Base-by-base conservation (phyloP, 2,113 vertebrate species). In the Periophthalmus modestus region DNA sequence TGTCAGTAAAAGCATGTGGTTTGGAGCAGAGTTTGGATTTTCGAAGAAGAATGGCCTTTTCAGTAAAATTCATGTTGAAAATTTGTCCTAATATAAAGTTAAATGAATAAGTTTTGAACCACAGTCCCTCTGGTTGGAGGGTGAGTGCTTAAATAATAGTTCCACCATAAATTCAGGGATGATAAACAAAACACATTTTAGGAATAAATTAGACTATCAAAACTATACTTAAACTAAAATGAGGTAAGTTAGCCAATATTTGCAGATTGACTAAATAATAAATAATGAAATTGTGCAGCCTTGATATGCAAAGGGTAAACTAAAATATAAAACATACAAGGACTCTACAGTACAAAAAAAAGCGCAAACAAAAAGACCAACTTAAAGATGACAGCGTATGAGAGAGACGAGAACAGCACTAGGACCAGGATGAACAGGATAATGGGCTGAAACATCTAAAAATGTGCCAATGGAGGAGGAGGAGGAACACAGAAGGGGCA, bases 401-500 rank as follows among this genome's bases (percentile, higher is more conserved):
- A 96, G 85, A 96, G 93, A 88, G 94, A 96, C 82, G 94, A 95
- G 92, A 96, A 96, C 82, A 96, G 93, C 92, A 95, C 92, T 72
- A 94, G 94, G 89, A 95, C 92, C 94, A 96, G 92, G 88, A 95
- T 94, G 95, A 96, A 95, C 94, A 95, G 94, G 94, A 96, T 89
- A 89, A 95, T 93, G 94, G 94, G 95, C 93, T 94, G 96, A 95
- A 95, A 96, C 93, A 95, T 95, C 95, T 95, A 5, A 5, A 18
- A 16, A 7, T 55, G 52, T 4, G 7, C 39, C 39, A 10, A 43
- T 43, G 39, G 39, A 43, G 39, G 39, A 19, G 18, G 18, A n/a
- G 19, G 18, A 54, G 88, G n/a, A n/a, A 88, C 83, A 90, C 92
- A 93, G 94, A 93, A 93, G 92, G 92, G 92, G 88, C 88, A 92